Percentiles rank a stretch among this genome's conserved stretches.
Evolutionary conservation across 2,888 invertebrate genomes (phyloP).

Genomic region (Caenorhabditis sulstoni): DNA sequence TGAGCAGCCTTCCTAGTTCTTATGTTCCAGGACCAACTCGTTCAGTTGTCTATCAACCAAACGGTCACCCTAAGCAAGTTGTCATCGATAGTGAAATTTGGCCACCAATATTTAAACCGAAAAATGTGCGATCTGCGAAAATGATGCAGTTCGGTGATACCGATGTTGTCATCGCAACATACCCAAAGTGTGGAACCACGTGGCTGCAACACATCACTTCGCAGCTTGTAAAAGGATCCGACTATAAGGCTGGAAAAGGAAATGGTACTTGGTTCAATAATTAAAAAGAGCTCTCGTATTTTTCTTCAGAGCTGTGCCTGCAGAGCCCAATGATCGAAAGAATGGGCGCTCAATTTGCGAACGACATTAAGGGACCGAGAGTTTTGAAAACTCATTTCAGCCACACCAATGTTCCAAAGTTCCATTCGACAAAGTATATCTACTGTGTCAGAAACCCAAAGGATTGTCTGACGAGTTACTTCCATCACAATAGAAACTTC

Average conservation of each 20-base stretch:
- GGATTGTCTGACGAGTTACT: constrained; percentile 75
- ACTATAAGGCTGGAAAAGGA: constrained; percentile 63
- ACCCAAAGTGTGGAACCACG: constrained; percentile 80
- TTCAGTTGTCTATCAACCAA: constrained; percentile 72
- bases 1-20: not conserved
- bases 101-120: constrained; percentile 79
- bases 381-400: constrained; percentile 79
- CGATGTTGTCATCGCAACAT: constrained; percentile 80
- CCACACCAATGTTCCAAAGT: constrained; percentile 76
- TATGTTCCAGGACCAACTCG: constrained; percentile 59
- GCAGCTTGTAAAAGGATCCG: constrained; percentile 71
- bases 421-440: constrained; percentile 77
- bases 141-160: constrained; percentile 65
- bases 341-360: constrained; percentile 77
- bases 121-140: constrained; percentile 76
- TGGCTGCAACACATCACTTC: constrained; percentile 80
- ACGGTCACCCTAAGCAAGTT: constrained; percentile 76
- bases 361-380: constrained; percentile 73
- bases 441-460: constrained; percentile 79
- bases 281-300: no score
- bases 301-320: constrained; percentile 74
- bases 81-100: constrained; percentile 79
- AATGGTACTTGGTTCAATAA: no score
- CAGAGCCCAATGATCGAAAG: constrained; percentile 80
- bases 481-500: constrained; percentile 78